phyloP scores from a whole-genome alignment of 2,888 invertebrate genomes.

The Tineola bisselliella region DNA sequence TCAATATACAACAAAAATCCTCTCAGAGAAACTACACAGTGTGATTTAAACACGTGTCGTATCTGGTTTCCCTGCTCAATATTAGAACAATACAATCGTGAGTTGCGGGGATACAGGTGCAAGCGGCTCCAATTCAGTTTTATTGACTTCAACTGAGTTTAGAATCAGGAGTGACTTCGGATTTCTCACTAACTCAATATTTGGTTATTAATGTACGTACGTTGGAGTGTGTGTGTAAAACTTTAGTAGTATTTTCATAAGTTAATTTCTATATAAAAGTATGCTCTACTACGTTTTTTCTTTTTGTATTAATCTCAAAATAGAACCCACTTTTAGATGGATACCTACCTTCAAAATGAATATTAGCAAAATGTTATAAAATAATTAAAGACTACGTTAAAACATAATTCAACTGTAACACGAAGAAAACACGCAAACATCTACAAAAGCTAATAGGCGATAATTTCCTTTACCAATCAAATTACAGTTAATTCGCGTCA shows the following conservation, averaged over 20 bases:
- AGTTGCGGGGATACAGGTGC: conserved; percentile 9
- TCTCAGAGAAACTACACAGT: background rate
- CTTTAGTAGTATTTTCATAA: background rate
- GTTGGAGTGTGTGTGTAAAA: background rate
- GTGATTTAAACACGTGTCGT: background rate
- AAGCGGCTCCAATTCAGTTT: conserved; percentile 11
- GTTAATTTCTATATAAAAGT: background rate
- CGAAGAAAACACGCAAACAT: background rate
- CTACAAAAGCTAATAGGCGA: conserved; percentile 7
- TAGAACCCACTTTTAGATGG: background rate
- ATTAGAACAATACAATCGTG: conserved; percentile 6
- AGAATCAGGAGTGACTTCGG: conserved; percentile 11
- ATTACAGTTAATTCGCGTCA: conserved; percentile 15
- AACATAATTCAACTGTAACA: background rate
- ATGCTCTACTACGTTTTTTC: background rate
- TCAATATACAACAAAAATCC: background rate
- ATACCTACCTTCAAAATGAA: too few species aligned
- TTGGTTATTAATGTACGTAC: conserved; percentile 35
- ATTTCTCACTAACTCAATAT: conserved; percentile 40
- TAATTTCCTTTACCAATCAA: conserved; percentile 13
- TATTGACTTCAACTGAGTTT: conserved; percentile 12
- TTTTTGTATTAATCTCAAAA: background rate
- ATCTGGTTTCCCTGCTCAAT: background rate
- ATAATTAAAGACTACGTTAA: background rate
- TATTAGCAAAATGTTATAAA: background rate